phyloP scores from a whole-genome alignment of 2,797 vertebrate genomes.

The Cryptoprocta ferox region DNA sequence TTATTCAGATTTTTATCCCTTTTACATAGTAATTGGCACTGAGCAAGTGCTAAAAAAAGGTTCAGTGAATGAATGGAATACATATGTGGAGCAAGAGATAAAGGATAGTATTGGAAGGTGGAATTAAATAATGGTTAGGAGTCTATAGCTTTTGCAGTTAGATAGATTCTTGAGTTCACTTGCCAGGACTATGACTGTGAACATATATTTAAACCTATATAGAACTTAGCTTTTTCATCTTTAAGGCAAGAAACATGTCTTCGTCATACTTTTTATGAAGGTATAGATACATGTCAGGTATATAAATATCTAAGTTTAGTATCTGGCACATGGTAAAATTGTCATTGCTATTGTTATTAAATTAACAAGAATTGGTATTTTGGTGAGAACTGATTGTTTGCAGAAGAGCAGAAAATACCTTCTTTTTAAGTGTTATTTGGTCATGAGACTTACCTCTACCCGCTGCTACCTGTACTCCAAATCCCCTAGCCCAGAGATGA shows the following conservation, averaged over 20 bases:
- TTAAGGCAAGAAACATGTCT: neutral
- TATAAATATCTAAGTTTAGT: neutral
- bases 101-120: neutral
- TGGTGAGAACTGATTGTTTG: neutral
- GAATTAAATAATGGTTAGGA: neutral
- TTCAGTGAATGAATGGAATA: neutral
- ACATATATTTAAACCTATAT: neutral
- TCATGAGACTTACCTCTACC: neutral
- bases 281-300: neutral
- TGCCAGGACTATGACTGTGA: neutral
- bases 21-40: neutral
- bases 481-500: neutral
- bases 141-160: neutral
- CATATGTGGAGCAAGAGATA: neutral
- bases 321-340: neutral
- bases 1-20: neutral
- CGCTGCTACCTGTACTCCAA: neutral
- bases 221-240: neutral
- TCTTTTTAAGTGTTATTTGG: neutral
- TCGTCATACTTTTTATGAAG: neutral
- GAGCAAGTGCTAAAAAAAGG: neutral
- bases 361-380: neutral
- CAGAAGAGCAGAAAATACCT: neutral
- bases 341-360: neutral
- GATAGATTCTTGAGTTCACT: neutral